Conservation (phyloP, 2,888 invertebrate species). For the Nasonia oneida region DNA sequence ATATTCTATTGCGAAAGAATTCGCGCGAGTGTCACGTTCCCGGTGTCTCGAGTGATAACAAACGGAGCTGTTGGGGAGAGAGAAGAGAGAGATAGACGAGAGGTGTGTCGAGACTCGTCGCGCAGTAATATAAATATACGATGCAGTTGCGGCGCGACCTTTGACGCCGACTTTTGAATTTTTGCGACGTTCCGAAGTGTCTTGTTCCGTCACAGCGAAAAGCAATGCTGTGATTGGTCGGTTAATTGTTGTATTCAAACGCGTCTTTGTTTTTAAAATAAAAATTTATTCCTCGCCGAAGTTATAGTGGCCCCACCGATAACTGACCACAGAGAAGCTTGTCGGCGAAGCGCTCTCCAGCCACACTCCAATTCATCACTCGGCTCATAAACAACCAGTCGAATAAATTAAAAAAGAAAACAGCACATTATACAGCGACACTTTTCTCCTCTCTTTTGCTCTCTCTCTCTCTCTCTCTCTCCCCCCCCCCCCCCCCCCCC, state of each 20-base stretch:
- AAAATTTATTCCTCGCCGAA: too few relatives aligned
- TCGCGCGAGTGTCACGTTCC: neutral
- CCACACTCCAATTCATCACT: too few relatives aligned
- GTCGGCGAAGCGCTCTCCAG: too few relatives aligned
- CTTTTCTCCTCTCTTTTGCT: neutral
- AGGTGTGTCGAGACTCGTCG: neutral
- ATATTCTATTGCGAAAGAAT: neutral
- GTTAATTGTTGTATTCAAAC: too few relatives aligned
- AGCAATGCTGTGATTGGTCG: too few relatives aligned
- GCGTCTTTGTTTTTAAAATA: too few relatives aligned
- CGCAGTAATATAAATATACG: too few relatives aligned
- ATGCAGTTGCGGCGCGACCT: neutral
- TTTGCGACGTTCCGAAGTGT: neutral
- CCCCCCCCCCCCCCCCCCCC: neutral
- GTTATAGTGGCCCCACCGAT: too few relatives aligned
- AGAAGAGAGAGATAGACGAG: neutral
- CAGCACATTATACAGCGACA: neutral
- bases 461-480: conserved; percentile 6
- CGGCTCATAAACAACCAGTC: neutral
- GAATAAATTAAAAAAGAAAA: neutral
- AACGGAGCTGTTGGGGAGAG: neutral
- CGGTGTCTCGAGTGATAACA: neutral
- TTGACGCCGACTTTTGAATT: neutral
- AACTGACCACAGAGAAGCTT: too few relatives aligned
- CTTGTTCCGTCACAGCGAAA: too few relatives aligned